Conservation (phyloP, 2,113 vertebrate genomes). For the Malurus elegans region DNA sequence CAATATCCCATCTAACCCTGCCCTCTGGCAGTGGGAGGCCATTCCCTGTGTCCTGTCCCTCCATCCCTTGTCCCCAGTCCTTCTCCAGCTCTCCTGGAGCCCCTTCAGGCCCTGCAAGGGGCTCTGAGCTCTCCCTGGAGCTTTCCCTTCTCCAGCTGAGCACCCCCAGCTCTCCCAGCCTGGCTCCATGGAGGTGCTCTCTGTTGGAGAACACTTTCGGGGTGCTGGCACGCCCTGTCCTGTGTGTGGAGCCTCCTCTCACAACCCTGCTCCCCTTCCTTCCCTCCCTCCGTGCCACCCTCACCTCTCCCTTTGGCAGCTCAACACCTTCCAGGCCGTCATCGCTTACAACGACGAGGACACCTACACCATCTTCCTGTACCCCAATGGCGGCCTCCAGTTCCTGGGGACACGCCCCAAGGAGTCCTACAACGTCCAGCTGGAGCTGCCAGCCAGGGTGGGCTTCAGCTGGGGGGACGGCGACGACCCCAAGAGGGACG, state of each 20-base stretch:
- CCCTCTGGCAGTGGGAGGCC: background rate
- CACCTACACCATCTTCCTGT: constrained; percentile 88
- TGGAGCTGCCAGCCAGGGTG: constrained; percentile 89
- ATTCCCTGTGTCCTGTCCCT: background rate
- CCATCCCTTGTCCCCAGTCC: background rate
- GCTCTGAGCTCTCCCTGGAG: background rate
- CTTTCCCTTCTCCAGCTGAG: background rate
- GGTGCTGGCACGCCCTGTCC: rapidly evolving
- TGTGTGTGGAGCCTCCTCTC: background rate
- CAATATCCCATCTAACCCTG: rapidly evolving
- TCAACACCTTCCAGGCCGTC: constrained; percentile 94
- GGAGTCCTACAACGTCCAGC: constrained; percentile 89
- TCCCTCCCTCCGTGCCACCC: background rate
- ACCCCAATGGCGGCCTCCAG: constrained; percentile 85
- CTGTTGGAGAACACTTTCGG: background rate
- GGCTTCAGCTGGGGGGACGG: constrained; percentile 91
- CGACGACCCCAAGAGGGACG: constrained; percentile 75
- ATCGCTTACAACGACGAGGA: constrained; percentile 83
- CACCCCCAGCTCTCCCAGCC: background rate
- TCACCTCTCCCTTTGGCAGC: constrained; percentile 60
- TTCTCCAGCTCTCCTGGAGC: background rate
- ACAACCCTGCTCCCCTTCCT: background rate
- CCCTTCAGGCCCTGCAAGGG: background rate
- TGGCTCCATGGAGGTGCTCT: background rate
- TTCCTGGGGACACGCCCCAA: constrained; percentile 90